Conservation (phyloP, 53 echinoderm and acorn worm genomes). For the Henricia sp. region DNA sequence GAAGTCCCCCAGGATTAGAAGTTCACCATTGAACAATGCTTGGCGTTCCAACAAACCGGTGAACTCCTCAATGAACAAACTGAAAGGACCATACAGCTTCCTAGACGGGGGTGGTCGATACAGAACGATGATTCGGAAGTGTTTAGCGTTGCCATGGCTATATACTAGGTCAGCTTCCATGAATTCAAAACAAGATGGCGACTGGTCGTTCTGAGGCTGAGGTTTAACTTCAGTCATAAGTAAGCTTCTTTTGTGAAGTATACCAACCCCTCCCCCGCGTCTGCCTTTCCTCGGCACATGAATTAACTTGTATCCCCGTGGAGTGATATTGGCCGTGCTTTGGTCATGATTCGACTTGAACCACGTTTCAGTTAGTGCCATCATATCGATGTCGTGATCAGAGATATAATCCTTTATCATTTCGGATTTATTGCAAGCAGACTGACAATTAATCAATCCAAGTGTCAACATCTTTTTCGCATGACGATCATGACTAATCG, state of each 20-base stretch:
- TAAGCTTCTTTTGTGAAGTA: conserved; percentile 3
- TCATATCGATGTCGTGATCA: conserved; percentile 1
- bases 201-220: background rate
- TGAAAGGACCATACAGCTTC: background rate
- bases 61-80: conserved; percentile 31
- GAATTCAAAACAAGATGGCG: conserved; percentile 8
- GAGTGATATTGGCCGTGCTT: background rate
- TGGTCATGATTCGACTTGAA: background rate
- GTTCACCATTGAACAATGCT: background rate
- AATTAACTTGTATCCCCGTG: background rate
- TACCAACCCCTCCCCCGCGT: conserved; percentile 1
- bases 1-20: conserved; percentile 30
- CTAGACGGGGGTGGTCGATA: conserved; percentile 31
- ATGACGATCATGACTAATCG: background rate
- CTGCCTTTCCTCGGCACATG: background rate
- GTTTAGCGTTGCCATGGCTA: conserved; percentile 8
- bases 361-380: conserved; percentile 28
- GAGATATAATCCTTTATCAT: conserved; percentile 9
- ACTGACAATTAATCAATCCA: conserved; percentile 22
- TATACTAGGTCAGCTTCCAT: conserved; percentile 13
- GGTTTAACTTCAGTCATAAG: background rate
- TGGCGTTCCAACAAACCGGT: background rate
- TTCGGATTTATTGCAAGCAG: conserved; percentile 18
- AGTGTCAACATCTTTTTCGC: background rate
- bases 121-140: conserved; percentile 13